phyloP scores from a whole-genome alignment of 2,113 vertebrate genomes.

The Epinephelus fuscoguttatus region DNA sequence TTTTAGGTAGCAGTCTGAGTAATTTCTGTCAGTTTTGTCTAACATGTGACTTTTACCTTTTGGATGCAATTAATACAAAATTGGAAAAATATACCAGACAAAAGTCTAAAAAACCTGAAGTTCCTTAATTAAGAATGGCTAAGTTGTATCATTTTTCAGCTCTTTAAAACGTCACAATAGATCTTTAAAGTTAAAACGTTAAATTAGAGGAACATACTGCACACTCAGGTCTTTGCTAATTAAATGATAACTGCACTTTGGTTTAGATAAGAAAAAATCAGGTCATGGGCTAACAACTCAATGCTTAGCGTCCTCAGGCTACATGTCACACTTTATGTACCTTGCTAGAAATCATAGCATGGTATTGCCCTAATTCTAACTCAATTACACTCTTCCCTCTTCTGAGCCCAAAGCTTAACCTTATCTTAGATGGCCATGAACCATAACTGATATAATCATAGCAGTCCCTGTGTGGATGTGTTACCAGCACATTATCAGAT shows the following conservation, averaged over 20 bases:
- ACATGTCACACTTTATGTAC: constrained; percentile 59
- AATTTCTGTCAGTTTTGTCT: not conserved
- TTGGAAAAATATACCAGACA: not conserved
- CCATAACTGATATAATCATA: constrained; percentile 81
- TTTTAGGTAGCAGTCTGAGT: too few species aligned
- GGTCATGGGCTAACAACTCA: constrained; percentile 14
- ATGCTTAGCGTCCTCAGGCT: constrained; percentile 12
- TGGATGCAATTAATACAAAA: not conserved
- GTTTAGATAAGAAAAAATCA: constrained; percentile 3
- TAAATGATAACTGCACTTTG: not conserved
- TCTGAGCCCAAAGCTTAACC: constrained; percentile 70
- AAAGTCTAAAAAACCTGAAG: not conserved
- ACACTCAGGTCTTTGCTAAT: not conserved
- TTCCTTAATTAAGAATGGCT: not conserved
- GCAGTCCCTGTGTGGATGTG: constrained; percentile 71
- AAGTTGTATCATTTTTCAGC: not conserved
- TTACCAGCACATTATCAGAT: constrained; percentile 79
- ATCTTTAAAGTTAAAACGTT: not conserved
- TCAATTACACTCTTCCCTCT: constrained; percentile 63
- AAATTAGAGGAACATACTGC: not conserved
- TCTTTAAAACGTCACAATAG: not conserved
- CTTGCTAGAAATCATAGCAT: constrained; percentile 48
- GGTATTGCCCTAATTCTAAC: constrained; percentile 62
- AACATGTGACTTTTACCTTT: not conserved
- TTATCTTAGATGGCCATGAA: constrained; percentile 77